Conservation (phyloP, 1,140 invertebrate species). For the Gerris buenoi region DNA sequence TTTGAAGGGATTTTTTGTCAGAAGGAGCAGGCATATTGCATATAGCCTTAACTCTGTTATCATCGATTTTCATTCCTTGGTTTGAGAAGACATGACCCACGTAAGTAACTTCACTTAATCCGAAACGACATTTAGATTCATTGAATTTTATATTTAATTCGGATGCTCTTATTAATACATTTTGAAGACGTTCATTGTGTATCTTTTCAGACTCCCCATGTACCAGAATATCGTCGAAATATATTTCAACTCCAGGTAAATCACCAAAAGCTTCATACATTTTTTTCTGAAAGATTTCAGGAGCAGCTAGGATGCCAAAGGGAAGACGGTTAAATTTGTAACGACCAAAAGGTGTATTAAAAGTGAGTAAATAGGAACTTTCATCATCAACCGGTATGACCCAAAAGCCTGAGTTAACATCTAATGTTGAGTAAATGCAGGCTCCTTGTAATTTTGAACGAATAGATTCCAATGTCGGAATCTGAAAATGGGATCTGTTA, state of each 20-base stretch:
- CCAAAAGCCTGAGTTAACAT: not conserved
- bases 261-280: not conserved
- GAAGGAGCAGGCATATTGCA: no score
- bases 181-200: not conserved
- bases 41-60: no score
- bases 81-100: not conserved
- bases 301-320: not conserved
- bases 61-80: no score
- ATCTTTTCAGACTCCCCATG: not conserved
- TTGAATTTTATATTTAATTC: not conserved
- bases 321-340: not conserved
- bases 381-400: not conserved
- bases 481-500: not conserved
- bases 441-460: not conserved
- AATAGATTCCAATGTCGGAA: not conserved
- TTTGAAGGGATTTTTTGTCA: not conserved
- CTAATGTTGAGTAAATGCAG: not conserved
- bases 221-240: not conserved
- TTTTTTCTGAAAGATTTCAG: not conserved
- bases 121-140: not conserved
- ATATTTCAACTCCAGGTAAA: not conserved
- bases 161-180: not conserved
- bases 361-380: not conserved
- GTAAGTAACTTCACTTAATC: not conserved
- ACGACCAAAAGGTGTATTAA: not conserved